These are phyloP conservation scores for Phthorimaea operculella DNA, from an alignment of 1,140 invertebrate species.

Conservation along the genomic window DNA sequence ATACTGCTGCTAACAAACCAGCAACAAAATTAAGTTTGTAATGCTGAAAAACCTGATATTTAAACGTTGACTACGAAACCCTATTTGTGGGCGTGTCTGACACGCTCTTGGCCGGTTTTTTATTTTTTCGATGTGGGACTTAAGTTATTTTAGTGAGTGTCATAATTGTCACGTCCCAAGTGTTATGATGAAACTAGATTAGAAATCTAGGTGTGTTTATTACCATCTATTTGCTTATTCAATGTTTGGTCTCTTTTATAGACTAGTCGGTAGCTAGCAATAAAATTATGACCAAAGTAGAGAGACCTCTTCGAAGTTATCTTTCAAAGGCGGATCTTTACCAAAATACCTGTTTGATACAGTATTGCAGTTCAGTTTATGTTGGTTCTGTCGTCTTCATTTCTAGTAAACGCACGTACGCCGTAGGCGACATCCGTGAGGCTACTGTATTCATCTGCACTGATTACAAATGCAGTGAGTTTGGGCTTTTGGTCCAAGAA, in stretches of 20 bases:
- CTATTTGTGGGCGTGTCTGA: no score
- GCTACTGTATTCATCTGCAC: conserved; percentile 45
- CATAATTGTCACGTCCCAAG: neutral
- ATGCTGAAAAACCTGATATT: no score
- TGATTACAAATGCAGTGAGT: conserved; percentile 48
- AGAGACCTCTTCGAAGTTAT: no score
- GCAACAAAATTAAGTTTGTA: no score
- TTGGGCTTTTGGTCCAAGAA: conserved; percentile 19
- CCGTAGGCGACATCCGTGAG: conserved; percentile 43
- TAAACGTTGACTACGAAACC: no score
- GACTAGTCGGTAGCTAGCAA: conserved; percentile 32
- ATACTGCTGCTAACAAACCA: no score
- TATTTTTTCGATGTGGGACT: no score
- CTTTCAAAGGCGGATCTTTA: no score
- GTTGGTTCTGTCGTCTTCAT: conserved; percentile 27
- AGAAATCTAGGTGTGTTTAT: conserved; percentile 2
- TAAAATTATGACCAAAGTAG: conserved; percentile 27
- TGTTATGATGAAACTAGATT: conserved; percentile 4
- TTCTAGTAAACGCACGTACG: conserved; percentile 44
- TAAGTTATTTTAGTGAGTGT: no score
- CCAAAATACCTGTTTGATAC: no score
- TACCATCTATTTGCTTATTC: conserved; percentile 33
- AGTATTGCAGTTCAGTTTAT: conserved; percentile 20
- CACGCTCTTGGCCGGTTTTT: no score
- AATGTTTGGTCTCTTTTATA: conserved; percentile 45